These are phyloP conservation scores for Cyanocitta stelleri DNA, from an alignment of 2,113 vertebrate species.

Conservation along the genomic window DNA sequence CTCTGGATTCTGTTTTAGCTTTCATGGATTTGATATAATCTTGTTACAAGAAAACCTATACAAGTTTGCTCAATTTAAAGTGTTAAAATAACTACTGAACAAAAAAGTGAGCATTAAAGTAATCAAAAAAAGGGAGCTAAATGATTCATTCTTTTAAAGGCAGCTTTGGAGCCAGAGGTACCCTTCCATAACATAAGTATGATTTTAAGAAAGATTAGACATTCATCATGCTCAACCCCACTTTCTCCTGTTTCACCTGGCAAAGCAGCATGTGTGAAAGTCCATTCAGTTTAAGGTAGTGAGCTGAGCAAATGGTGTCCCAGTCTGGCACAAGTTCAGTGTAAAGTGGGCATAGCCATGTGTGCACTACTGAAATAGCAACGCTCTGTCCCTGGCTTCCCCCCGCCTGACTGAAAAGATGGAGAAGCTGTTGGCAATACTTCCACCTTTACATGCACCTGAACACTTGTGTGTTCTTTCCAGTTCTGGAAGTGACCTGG, in stretches of 20 bases:
- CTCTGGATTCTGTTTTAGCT: conserved; percentile 14
- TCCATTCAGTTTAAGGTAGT: background rate
- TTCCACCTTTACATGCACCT: background rate
- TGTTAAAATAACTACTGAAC: conserved; percentile 49
- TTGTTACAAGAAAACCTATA: conserved; percentile 49
- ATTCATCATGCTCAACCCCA: background rate
- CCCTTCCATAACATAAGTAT: background rate
- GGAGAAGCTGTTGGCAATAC: background rate
- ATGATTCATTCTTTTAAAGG: background rate
- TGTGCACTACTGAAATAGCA: background rate
- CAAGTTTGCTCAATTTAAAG: conserved; percentile 37
- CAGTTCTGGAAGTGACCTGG: background rate
- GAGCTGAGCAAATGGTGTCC: background rate
- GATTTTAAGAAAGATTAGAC: background rate
- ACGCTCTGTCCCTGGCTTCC: background rate
- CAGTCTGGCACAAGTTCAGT: background rate
- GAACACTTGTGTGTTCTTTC: background rate
- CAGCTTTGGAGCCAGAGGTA: background rate
- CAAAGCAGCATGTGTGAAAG: background rate
- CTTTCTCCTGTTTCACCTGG: background rate
- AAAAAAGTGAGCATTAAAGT: background rate
- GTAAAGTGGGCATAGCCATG: accelerated
- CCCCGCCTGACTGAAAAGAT: background rate
- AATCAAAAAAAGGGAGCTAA: background rate
- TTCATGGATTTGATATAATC: conserved; percentile 16